Percentiles rank a stretch among this genome's conserved stretches.
These are phyloP conservation scores for Sinocyclocheilus anshuiensis DNA, from an alignment of 2,113 vertebrate species.

Conservation along the genomic window DNA sequence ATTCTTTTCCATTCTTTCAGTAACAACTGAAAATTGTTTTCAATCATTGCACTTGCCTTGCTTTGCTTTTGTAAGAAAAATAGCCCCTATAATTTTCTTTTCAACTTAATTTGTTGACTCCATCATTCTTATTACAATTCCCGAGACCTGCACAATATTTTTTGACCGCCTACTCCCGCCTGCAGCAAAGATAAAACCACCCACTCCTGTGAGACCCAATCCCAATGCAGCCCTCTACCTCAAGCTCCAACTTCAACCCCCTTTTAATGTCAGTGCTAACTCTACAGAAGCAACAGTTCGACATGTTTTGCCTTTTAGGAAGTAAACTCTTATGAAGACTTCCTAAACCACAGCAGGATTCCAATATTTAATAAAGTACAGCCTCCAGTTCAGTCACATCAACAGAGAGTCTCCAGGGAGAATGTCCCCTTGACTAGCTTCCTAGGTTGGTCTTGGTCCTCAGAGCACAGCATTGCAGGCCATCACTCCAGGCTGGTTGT, in stretches of 20 bases:
- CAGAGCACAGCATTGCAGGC: conserved; percentile 51
- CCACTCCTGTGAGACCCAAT: too few species aligned
- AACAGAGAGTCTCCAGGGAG: background rate
- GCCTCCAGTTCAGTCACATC: background rate
- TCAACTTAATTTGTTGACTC: too few species aligned
- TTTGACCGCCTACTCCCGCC: too few species aligned
- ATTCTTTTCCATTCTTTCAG: too few species aligned
- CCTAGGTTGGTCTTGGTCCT: conserved; percentile 45
- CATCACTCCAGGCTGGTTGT: conserved; percentile 55
- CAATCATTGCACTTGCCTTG: too few species aligned
- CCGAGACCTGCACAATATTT: too few species aligned
- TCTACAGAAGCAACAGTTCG: background rate
- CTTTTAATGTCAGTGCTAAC: background rate
- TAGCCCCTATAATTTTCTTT: too few species aligned
- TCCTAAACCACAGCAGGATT: conserved; percentile 11
- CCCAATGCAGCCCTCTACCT: conserved; percentile 27
- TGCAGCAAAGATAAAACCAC: too few species aligned
- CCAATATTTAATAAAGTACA: conserved; percentile 23
- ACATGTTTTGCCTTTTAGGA: background rate
- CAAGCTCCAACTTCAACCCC: background rate
- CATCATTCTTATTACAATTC: too few species aligned
- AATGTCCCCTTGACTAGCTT: background rate
- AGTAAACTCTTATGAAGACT: background rate
- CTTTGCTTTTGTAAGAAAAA: too few species aligned
- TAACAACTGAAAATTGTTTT: too few species aligned